Conservation (phyloP, 2,888 invertebrate species). For the Dioctria linearis region DNA sequence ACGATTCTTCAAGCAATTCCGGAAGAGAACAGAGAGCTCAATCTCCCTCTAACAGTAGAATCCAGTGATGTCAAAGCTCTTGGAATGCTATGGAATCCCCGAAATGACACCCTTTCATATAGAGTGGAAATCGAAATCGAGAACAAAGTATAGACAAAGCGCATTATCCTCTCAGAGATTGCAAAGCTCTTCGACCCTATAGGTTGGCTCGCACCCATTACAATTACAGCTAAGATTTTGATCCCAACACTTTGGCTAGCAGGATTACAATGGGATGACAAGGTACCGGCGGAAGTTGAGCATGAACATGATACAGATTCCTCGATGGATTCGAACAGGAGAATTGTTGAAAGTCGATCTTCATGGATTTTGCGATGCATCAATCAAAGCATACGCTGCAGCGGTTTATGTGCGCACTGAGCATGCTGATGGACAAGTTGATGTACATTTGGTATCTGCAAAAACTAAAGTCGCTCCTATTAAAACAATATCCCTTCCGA, state of each 20-base stretch:
- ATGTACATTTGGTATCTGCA: background rate
- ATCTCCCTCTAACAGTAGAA: too few species aligned
- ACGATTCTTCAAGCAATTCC: too few species aligned
- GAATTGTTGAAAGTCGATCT: too few species aligned
- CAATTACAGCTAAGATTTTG: slow-evolving; percentile 46
- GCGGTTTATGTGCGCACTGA: background rate
- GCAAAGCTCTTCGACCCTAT: slow-evolving; percentile 35
- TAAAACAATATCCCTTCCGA: background rate
- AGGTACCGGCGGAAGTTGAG: background rate
- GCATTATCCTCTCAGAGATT: too few species aligned
- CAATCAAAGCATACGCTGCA: background rate
- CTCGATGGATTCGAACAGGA: background rate
- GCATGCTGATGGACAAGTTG: background rate
- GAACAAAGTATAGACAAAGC: too few species aligned
- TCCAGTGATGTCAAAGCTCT: background rate
- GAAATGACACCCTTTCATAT: slow-evolving; percentile 33
- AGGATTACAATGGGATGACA: slow-evolving; percentile 50
- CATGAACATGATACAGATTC: slow-evolving; percentile 3
- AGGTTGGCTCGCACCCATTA: slow-evolving; percentile 45
- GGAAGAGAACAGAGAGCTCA: too few species aligned
- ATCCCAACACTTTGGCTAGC: slow-evolving; percentile 51
- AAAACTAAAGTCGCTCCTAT: background rate
- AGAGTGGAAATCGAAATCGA: too few species aligned
- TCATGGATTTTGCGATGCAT: slow-evolving; percentile 27
- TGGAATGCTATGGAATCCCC: slow-evolving; percentile 35